phyloP scores from a whole-genome alignment of 2,113 vertebrate species.

The Anoplopoma fimbria region DNA sequence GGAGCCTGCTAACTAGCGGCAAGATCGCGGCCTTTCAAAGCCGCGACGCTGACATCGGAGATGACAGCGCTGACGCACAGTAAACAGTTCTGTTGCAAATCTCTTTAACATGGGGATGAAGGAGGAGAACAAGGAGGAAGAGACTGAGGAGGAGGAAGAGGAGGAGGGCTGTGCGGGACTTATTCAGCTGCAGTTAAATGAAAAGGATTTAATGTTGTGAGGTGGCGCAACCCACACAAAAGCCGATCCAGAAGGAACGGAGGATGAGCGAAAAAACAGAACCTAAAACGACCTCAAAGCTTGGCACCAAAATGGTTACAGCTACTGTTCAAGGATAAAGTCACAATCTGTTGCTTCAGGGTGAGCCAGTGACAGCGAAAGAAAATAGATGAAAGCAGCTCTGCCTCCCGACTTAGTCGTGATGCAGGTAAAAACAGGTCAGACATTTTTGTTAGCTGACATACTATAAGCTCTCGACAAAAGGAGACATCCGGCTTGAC shows the following conservation, averaged over 20 bases:
- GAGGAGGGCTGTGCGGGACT: slow-evolving; percentile 26
- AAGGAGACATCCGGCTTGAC: slow-evolving; percentile 23
- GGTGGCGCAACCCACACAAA: slow-evolving; percentile 30
- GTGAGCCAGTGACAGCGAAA: slow-evolving; percentile 36
- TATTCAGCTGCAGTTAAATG: slow-evolving; percentile 25
- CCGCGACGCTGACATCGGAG: slow-evolving; percentile 84
- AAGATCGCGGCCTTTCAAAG: slow-evolving; percentile 84
- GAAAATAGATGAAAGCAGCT: slow-evolving; percentile 33
- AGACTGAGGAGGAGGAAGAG: background rate
- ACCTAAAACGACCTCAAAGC: slow-evolving; percentile 45
- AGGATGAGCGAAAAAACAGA: slow-evolving; percentile 46
- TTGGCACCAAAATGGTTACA: slow-evolving; percentile 48
- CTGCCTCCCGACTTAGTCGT: slow-evolving; percentile 15
- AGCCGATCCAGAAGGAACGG: slow-evolving; percentile 61
- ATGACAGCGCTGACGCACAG: slow-evolving; percentile 79
- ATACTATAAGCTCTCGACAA: slow-evolving; percentile 35
- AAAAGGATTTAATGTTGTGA: slow-evolving; percentile 33
- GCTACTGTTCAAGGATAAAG: slow-evolving; percentile 46
- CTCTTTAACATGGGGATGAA: slow-evolving; percentile 51
- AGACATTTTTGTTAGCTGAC: slow-evolving; percentile 29
- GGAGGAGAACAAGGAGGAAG: slow-evolving; percentile 33
- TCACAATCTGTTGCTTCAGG: slow-evolving; percentile 56
- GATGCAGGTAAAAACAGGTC: slow-evolving; percentile 51
- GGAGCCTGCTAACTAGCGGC: slow-evolving; percentile 56
- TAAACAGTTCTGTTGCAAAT: slow-evolving; percentile 66